Evolutionary conservation across 1,140 invertebrate genomes (phyloP).

Genomic region (Helicorthomorpha holstii): DNA sequence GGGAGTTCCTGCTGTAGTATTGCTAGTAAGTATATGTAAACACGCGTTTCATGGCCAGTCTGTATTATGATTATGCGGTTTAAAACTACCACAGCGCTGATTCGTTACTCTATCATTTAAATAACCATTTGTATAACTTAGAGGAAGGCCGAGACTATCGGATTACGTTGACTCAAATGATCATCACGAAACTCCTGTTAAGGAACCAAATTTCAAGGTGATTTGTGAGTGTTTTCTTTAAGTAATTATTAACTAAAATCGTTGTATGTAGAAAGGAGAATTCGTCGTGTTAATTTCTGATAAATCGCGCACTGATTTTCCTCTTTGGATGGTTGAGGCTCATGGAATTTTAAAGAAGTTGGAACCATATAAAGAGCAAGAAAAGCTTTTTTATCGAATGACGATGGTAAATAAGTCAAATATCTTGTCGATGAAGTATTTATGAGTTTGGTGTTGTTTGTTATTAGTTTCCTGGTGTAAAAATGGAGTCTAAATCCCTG

Average conservation of each 20-base stretch:
- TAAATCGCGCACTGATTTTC: background rate
- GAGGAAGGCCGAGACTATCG: background rate
- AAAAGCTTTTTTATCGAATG: background rate
- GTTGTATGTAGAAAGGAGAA: background rate
- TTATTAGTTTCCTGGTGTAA: background rate
- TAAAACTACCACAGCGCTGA: too few species aligned
- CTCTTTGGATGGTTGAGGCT: background rate
- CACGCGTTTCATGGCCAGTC: too few species aligned
- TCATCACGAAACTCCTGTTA: background rate
- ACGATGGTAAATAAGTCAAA: background rate
- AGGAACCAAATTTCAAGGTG: background rate
- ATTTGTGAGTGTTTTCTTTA: background rate
- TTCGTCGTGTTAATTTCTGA: background rate
- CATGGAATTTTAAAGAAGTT: background rate
- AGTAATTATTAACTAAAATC: background rate
- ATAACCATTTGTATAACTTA: background rate
- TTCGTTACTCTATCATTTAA: too few species aligned
- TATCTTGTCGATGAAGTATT: background rate
- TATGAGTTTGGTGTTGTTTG: background rate
- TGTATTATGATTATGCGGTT: too few species aligned
- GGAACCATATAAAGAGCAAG: background rate
- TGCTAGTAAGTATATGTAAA: too few species aligned
- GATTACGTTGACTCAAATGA: background rate
- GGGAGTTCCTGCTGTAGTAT: too few species aligned
- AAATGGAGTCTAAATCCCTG: background rate